Percentiles rank a stretch among this genome's conserved stretches.
Evolutionary conservation across 2,113 vertebrate genomes (phyloP).

Genomic region (Marmota monax): DNA sequence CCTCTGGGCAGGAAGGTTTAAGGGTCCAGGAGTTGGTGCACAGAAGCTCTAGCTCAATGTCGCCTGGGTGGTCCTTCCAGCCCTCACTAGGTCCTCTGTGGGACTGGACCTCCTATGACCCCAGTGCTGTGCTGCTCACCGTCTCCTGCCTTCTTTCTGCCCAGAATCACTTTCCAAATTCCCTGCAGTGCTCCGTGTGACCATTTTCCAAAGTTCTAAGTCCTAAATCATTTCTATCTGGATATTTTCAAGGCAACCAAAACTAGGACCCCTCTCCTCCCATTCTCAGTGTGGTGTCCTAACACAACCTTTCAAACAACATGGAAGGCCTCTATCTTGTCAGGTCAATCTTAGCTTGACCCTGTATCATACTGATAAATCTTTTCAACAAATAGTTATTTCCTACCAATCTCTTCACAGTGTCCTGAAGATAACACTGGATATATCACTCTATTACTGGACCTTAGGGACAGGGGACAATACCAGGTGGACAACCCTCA

Average conservation of each 20-base stretch:
- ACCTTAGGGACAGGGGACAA: too few species aligned
- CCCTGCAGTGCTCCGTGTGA: not conserved
- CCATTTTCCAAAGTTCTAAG: too few species aligned
- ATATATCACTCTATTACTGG: not conserved
- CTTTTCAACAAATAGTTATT: not conserved
- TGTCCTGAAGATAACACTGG: not conserved
- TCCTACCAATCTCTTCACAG: too few species aligned
- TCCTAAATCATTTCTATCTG: not conserved
- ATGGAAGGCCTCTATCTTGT: too few species aligned
- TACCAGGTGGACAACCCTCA: too few species aligned
- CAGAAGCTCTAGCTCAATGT: too few species aligned
- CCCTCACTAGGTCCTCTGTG: too few species aligned
- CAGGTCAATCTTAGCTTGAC: not conserved
- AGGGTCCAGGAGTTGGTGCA: too few species aligned
- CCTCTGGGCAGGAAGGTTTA: not conserved
- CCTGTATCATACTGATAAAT: too few species aligned
- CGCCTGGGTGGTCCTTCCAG: too few species aligned
- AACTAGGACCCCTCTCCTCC: too few species aligned
- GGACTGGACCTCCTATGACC: not conserved
- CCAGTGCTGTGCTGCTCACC: not conserved
- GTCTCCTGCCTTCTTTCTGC: not conserved
- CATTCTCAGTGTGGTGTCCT: not conserved
- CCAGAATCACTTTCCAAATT: not conserved
- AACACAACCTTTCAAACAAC: not conserved
- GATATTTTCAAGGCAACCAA: not conserved